Conservation (phyloP, 2,797 vertebrate species). For the Carcharodon carcharias region DNA sequence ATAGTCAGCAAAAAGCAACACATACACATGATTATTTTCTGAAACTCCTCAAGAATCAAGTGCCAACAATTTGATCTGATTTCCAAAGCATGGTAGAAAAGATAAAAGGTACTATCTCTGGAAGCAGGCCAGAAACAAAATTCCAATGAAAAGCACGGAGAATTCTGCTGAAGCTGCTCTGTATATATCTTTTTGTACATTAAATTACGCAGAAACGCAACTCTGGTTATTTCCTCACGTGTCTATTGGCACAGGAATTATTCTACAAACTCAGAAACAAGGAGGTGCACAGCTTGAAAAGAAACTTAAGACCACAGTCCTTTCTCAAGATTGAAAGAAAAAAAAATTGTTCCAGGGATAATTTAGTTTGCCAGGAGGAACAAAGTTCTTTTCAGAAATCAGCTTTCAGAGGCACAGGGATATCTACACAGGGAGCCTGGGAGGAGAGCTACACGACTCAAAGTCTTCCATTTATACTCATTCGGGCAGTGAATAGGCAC, state of each 20-base stretch:
- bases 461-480: constrained; percentile 61
- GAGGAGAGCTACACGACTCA: constrained; percentile 52
- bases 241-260: neutral
- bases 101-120: constrained; percentile 46
- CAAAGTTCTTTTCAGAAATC: constrained; percentile 56
- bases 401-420: constrained; percentile 53
- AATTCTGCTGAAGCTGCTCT: neutral
- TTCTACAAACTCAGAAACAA: constrained; percentile 5
- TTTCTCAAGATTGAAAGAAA: constrained; percentile 39
- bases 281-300: constrained; percentile 44
- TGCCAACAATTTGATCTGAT: constrained; percentile 17
- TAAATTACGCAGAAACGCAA: constrained; percentile 7
- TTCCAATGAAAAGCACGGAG: constrained; percentile 50
- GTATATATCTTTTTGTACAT: neutral
- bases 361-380: constrained; percentile 54
- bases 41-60: neutral
- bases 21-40: neutral
- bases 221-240: constrained; percentile 6
- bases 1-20: neutral
- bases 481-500: constrained; percentile 62
- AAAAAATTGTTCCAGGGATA: constrained; percentile 46
- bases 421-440: constrained; percentile 50
- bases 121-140: constrained; percentile 52
- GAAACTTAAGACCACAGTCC: constrained; percentile 49
- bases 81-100: neutral